These are phyloP conservation scores for Venustoraphidia nigricollis DNA, from an alignment of 2,888 invertebrate species.

Conservation along the genomic window DNA sequence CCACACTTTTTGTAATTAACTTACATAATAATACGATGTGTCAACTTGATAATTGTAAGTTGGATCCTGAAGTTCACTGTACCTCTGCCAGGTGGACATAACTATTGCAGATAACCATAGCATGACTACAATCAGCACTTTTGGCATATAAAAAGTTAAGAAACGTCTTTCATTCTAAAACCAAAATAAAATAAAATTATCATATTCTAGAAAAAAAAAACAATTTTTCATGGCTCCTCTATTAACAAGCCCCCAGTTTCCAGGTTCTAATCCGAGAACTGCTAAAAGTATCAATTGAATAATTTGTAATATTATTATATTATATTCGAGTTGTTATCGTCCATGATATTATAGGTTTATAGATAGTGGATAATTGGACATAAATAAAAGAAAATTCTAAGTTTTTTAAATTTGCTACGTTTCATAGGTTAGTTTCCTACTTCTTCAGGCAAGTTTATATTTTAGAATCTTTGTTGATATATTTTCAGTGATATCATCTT, in stretches of 20 bases:
- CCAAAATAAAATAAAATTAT: conserved; percentile 3
- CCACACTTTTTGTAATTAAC: conserved; percentile 16
- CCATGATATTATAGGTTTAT: too few species aligned
- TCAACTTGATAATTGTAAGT: conserved; percentile 83
- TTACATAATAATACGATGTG: conserved; percentile 67
- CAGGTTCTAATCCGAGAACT: background rate
- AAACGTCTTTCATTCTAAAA: conserved; percentile 74
- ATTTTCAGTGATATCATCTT: too few species aligned
- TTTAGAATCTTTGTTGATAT: too few species aligned
- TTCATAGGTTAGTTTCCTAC: too few species aligned
- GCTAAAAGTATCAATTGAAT: too few species aligned
- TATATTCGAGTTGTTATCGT: too few species aligned
- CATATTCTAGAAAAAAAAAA: background rate
- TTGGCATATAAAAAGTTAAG: conserved; percentile 78
- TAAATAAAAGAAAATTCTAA: too few species aligned
- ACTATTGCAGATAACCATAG: conserved; percentile 79
- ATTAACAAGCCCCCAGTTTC: too few species aligned
- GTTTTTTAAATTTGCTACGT: too few species aligned
- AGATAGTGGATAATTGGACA: too few species aligned
- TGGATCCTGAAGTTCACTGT: conserved; percentile 76
- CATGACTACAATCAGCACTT: conserved; percentile 70
- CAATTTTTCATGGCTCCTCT: background rate
- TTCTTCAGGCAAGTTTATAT: too few species aligned
- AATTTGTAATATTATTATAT: too few species aligned
- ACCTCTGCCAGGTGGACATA: conserved; percentile 79